phyloP scores from a whole-genome alignment of 1,140 invertebrate genomes.

The Papilio machaon region DNA sequence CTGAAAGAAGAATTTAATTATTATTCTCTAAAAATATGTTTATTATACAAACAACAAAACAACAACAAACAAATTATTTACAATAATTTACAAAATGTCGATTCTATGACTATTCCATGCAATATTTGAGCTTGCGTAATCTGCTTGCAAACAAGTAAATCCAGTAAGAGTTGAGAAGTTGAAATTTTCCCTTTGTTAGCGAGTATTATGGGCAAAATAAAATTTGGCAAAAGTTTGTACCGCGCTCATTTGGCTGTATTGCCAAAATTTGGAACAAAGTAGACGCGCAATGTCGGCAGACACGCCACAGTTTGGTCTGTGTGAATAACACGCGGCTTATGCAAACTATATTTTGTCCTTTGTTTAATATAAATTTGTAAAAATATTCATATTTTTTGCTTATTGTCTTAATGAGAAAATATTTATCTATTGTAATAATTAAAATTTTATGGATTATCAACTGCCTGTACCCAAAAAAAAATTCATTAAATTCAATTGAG shows the following conservation, averaged over 20 bases:
- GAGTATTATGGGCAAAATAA: slow-evolving; percentile 9
- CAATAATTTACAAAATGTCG: too few relatives aligned
- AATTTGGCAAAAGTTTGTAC: slow-evolving; percentile 24
- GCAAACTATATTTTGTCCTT: slow-evolving; percentile 2
- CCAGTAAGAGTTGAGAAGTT: slow-evolving; percentile 4
- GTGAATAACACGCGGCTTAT: slow-evolving; percentile 8
- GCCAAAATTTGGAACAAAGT: slow-evolving; percentile 24
- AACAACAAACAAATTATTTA: too few relatives aligned
- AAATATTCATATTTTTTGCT: background rate
- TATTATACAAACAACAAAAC: too few relatives aligned
- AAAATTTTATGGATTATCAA: too few relatives aligned
- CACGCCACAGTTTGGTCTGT: slow-evolving; percentile 3
- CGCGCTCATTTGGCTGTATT: slow-evolving; percentile 25
- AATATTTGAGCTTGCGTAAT: background rate
- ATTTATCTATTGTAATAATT: too few relatives aligned
- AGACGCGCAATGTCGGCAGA: slow-evolving; percentile 9
- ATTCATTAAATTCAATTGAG: too few relatives aligned
- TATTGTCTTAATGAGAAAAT: background rate
- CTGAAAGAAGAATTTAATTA: too few relatives aligned
- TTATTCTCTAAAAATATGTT: too few relatives aligned
- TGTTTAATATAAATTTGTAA: background rate
- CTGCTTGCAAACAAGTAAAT: slow-evolving; percentile 18
- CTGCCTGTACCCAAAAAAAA: too few relatives aligned
- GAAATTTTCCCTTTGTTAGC: slow-evolving; percentile 19
- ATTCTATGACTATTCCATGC: background rate